Evolutionary conservation across 2,888 invertebrate genomes (phyloP).

Genomic region (Melanostoma scalare): DNA sequence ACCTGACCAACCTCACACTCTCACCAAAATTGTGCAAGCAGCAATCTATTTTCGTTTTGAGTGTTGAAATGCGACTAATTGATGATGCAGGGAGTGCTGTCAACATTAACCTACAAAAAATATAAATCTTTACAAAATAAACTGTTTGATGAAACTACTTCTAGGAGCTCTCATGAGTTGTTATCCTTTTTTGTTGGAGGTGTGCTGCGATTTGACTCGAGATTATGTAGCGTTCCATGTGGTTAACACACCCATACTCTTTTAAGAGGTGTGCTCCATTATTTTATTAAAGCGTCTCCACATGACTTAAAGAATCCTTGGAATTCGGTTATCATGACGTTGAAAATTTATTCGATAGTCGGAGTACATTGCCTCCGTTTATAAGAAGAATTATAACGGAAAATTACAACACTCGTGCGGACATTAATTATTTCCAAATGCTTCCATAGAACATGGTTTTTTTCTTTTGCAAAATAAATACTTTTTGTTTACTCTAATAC

Average conservation of each 20-base stretch:
- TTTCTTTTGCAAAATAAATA: slow-evolving; percentile 58
- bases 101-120: slow-evolving; percentile 1
- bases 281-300: background rate
- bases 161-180: background rate
- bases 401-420: slow-evolving; percentile 40
- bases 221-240: background rate
- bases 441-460: slow-evolving; percentile 41
- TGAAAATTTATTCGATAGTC: slow-evolving; percentile 14
- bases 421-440: slow-evolving; percentile 55
- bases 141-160: slow-evolving; percentile 1
- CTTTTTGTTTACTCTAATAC: slow-evolving; percentile 53
- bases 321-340: slow-evolving; percentile 12
- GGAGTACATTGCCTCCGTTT: slow-evolving; percentile 18
- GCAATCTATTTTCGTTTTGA: slow-evolving; percentile 49
- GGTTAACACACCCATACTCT: background rate
- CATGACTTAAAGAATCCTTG: slow-evolving; percentile 25
- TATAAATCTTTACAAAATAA: background rate
- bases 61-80: slow-evolving; percentile 52
- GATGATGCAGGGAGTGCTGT: slow-evolving; percentile 46
- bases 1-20: slow-evolving; percentile 63
- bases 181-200: slow-evolving; percentile 1
- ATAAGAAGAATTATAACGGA: background rate
- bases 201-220: background rate
- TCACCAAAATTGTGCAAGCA: slow-evolving; percentile 46
- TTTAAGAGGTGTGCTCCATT: background rate